Percentiles rank a stretch among this genome's conserved stretches.
These are phyloP conservation scores for Epizoanthus rinbou DNA, from an alignment of 92 coral and sea anemone species.

Conservation along the genomic window DNA sequence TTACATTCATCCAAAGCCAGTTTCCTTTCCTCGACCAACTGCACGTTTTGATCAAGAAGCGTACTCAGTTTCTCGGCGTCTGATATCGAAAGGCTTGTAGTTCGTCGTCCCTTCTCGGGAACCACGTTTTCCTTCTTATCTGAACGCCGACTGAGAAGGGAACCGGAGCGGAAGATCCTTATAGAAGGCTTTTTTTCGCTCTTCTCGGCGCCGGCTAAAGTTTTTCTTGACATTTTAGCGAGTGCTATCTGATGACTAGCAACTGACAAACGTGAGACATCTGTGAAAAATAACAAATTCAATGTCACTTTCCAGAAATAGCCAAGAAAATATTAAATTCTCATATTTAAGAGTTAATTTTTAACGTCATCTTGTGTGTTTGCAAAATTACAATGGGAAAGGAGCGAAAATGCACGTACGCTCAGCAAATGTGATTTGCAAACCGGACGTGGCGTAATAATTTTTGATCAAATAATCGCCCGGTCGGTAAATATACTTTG, in stretches of 20 bases:
- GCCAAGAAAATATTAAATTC: background rate
- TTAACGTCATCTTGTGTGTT: background rate
- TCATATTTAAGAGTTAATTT: background rate
- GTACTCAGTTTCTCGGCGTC: conserved; percentile 69
- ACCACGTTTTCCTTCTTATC: conserved; percentile 50
- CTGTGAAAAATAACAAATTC: conserved; percentile 27
- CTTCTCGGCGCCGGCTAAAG: conserved; percentile 65
- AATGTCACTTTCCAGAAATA: conserved; percentile 41
- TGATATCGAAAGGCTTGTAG: conserved; percentile 67
- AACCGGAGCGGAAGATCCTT: conserved; percentile 79
- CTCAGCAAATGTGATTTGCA: conserved; percentile 5
- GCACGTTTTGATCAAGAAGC: conserved; percentile 63
- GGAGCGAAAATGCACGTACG: conserved; percentile 14
- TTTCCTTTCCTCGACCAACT: conserved; percentile 63
- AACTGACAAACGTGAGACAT: conserved; percentile 31
- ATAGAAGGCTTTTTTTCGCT: conserved; percentile 59
- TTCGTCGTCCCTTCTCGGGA: conserved; percentile 57
- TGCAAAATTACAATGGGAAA: conserved; percentile 23
- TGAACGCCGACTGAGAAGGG: conserved; percentile 72
- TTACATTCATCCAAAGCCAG: conserved; percentile 69
- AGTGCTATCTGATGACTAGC: conserved; percentile 35
- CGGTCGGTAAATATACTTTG: conserved; percentile 3
- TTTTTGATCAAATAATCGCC: background rate
- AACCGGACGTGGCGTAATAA: conserved; percentile 25
- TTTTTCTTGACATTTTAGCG: conserved; percentile 78